These are phyloP conservation scores for Mionectes macconnelli DNA, from an alignment of 2,113 vertebrate genomes.

Conservation along the genomic window DNA sequence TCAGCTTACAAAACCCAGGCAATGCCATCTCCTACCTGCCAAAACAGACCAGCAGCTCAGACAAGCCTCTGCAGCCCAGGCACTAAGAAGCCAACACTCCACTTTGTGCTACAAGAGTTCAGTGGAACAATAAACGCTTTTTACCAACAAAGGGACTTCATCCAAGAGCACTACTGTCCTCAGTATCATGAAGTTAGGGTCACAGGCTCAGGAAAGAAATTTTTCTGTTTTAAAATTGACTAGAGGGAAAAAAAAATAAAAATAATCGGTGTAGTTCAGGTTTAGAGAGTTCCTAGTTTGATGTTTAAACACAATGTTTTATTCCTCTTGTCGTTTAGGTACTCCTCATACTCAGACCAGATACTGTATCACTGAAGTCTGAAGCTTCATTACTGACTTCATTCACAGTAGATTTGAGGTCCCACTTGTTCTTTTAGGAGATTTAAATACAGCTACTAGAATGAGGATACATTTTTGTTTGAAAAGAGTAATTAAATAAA, in stretches of 20 bases:
- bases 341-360: background rate
- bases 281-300: background rate
- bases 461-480: background rate
- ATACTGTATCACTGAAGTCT: background rate
- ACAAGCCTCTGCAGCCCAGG: background rate
- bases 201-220: background rate
- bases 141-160: background rate
- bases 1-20: background rate
- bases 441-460: background rate
- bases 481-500: background rate
- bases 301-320: background rate
- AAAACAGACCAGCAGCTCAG: background rate
- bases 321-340: background rate
- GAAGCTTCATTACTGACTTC: background rate
- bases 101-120: background rate
- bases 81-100: background rate
- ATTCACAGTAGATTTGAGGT: background rate
- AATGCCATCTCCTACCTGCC: background rate
- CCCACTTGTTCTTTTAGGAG: background rate
- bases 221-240: background rate
- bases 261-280: background rate
- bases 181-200: background rate
- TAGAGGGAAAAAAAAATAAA: background rate
- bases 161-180: background rate
- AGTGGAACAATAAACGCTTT: background rate